Evolutionary conservation across 2,888 invertebrate genomes (phyloP), one percentile per base, ranked within the genome.

Genomic region (Lepidochrysops patricia): DNA sequence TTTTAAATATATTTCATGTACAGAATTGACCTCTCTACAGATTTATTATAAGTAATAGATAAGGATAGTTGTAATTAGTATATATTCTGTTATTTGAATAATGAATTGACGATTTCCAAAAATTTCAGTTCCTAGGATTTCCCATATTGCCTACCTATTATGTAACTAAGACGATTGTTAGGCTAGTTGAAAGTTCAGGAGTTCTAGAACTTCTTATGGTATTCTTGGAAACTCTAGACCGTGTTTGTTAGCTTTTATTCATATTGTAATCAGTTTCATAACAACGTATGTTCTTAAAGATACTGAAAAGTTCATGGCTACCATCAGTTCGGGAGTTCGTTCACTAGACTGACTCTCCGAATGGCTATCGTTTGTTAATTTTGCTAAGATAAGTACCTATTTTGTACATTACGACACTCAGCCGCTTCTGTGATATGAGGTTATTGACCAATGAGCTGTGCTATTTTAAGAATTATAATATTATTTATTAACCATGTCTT

Each of bases 211-310:
- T 54, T 54, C 15, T 54, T 54, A 32, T 6, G 27, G 13, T 7
- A 9, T 12, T 15, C 54, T 19, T 19, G 54, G 32, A 27, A 54
- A 19, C 26, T 54, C 15, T n/a, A 6, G 0, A 13, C 19, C 32
- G 19, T 9, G 29, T 54, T 52, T 32, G 54, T 54, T 29, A 54
- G 29, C 29, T 19, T 19, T 9, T 54, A 54, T 54, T 32, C 54
- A 29, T 32, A 54, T 54, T 54, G 15, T 54, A 32, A 54, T 54
- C 3, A 27, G 29, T 15, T 54, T 32, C 9, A 15, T 15, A 50
- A 29, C 52, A 6, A 26, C n/a, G 2, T 37, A 12, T 35, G 15
- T 9, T 54, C 12, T 50, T 25, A 54, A 29, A 19, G 3, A 54
- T 27, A 13, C 26, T 26, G 0, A 1, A 15, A 50, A 26, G 50